These are phyloP conservation scores for Protonemura montana DNA, from an alignment of 2,888 invertebrate genomes.

Conservation along the genomic window DNA sequence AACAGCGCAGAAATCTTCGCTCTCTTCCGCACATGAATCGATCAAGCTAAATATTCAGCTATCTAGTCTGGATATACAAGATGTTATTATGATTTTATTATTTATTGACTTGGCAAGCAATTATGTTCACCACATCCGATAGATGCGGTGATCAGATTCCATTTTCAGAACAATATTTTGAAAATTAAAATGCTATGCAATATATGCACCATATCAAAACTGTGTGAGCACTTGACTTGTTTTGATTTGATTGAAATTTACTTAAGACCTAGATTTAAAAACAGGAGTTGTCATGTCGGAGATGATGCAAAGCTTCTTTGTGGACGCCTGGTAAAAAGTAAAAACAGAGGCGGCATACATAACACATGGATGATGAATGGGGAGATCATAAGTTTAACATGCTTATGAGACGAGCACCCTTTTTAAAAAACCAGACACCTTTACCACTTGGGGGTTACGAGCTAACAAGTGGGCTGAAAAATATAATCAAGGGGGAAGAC, in stretches of 20 bases:
- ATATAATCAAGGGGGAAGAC: neutral
- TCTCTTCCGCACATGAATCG: neutral
- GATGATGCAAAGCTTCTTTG: neutral
- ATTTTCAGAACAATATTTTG: neutral
- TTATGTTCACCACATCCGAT: neutral
- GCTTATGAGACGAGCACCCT: neutral
- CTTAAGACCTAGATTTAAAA: neutral
- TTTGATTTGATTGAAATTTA: neutral
- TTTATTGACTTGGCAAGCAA: neutral
- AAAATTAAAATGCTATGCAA: too few species aligned
- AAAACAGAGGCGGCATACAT: constrained; percentile 7
- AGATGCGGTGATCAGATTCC: neutral
- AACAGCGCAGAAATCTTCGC: neutral
- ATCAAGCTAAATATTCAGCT: too few species aligned
- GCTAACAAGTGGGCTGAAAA: neutral
- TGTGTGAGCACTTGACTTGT: too few species aligned
- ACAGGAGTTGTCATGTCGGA: neutral
- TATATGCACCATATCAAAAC: too few species aligned
- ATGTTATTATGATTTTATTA: neutral
- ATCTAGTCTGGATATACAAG: too few species aligned
- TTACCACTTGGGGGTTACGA: neutral
- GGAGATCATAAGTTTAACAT: neutral
- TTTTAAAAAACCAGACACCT: neutral
- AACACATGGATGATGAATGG: constrained; percentile 8
- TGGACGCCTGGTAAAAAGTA: neutral